Percentiles rank a stretch among this genome's conserved stretches.
These are phyloP conservation scores for Leptinotarsa tumamoca DNA, from an alignment of 2,888 invertebrate species.

Conservation along the genomic window DNA sequence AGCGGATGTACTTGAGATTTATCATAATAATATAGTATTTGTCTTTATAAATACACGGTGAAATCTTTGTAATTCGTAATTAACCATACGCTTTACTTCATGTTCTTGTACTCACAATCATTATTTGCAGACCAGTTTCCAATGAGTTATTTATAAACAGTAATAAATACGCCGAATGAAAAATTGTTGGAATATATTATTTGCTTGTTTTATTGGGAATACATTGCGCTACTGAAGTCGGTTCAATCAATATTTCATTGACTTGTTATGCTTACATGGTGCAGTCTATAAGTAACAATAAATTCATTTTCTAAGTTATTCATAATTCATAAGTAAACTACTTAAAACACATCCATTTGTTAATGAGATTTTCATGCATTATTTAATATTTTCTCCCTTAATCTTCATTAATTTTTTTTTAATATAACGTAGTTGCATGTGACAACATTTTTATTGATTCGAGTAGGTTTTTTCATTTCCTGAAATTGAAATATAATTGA, in stretches of 20 bases:
- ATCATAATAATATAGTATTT: conserved; percentile 49
- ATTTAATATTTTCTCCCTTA: too few relatives aligned
- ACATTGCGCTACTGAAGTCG: neutral
- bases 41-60: conserved; percentile 46
- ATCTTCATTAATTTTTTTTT: too few relatives aligned
- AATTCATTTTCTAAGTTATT: too few relatives aligned
- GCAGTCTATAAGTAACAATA: too few relatives aligned
- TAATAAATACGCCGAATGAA: conserved; percentile 12
- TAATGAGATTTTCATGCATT: too few relatives aligned
- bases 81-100: conserved; percentile 42
- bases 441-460: too few relatives aligned
- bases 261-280: neutral
- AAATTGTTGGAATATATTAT: conserved; percentile 12
- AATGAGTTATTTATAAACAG: conserved; percentile 20
- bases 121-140: conserved; percentile 39
- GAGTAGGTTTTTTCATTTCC: too few relatives aligned
- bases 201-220: conserved; percentile 4
- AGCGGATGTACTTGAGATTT: conserved; percentile 50
- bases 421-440: too few relatives aligned
- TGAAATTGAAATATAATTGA: too few relatives aligned
- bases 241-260: neutral
- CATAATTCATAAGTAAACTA: too few relatives aligned
- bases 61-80: conserved; percentile 45
- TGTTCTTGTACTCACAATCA: conserved; percentile 26
- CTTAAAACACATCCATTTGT: too few relatives aligned